These are phyloP conservation scores for Drosophila hawaiiensis DNA, from an alignment of 2,888 invertebrate genomes.

Conservation along the genomic window DNA sequence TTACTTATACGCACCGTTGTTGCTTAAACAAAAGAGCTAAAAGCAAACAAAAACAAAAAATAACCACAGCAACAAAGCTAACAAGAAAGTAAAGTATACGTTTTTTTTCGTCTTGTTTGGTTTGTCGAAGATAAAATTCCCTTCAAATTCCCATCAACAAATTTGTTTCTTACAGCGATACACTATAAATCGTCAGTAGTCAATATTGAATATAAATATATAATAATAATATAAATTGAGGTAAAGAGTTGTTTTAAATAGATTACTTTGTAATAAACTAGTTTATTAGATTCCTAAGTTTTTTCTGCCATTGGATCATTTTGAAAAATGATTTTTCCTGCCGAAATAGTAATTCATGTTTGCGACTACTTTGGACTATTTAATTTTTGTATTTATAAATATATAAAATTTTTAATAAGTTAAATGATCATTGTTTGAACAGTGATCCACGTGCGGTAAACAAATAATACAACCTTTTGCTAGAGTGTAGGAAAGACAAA, in stretches of 20 bases:
- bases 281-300: neutral
- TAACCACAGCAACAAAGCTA: constrained; percentile 8
- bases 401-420: neutral
- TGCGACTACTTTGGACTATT: neutral
- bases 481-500: constrained; percentile 20
- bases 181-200: neutral
- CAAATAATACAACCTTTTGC: constrained; percentile 4
- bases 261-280: neutral
- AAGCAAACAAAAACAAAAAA: constrained; percentile 2
- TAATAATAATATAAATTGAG: neutral
- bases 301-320: neutral
- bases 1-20: constrained; percentile 61
- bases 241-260: neutral
- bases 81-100: neutral
- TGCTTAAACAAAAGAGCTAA: constrained; percentile 51
- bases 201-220: too few species aligned
- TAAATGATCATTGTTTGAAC: neutral
- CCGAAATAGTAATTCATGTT: neutral
- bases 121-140: neutral
- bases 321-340: neutral
- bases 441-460: neutral
- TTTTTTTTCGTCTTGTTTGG: neutral
- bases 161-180: neutral
- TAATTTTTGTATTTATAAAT: neutral
- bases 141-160: neutral